A percentile compares a stretch with the other conserved stretches of the same genome.
These are phyloP conservation scores for Mionectes macconnelli DNA, from an alignment of 2,113 vertebrate genomes.

Conservation along the genomic window DNA sequence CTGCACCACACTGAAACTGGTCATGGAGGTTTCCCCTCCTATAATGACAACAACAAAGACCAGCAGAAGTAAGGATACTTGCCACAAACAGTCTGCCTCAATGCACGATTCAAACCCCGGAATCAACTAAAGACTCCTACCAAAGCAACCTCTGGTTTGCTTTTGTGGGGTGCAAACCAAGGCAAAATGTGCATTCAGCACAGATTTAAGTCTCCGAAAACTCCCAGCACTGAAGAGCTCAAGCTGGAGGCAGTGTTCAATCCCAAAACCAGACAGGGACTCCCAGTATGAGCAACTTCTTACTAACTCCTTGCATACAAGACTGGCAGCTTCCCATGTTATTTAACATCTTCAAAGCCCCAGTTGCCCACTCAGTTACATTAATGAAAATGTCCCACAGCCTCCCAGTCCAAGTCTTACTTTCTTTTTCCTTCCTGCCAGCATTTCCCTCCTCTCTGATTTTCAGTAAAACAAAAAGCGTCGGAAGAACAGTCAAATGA, in stretches of 20 bases:
- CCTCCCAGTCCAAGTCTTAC: neutral
- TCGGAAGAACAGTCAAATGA: neutral
- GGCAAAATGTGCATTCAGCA: neutral
- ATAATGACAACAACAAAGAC: neutral
- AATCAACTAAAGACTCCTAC: neutral
- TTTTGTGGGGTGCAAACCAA: neutral
- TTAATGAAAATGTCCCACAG: neutral
- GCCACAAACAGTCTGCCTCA: neutral
- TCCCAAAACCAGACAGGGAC: neutral
- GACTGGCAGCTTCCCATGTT: neutral
- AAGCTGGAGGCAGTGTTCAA: neutral
- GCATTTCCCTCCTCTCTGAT: neutral
- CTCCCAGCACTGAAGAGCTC: neutral
- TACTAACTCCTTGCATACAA: neutral
- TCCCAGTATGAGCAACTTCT: neutral
- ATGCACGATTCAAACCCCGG: neutral
- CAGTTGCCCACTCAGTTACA: neutral
- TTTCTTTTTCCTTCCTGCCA: constrained; percentile 10
- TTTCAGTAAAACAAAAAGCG: neutral
- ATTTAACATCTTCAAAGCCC: neutral
- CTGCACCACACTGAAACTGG: neutral
- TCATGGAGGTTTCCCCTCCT: neutral
- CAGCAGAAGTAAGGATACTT: neutral
- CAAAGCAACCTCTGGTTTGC: neutral
- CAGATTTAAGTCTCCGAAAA: neutral